phyloP scores from a whole-genome alignment of 2,113 vertebrate species.

The Sander lucioperca region DNA sequence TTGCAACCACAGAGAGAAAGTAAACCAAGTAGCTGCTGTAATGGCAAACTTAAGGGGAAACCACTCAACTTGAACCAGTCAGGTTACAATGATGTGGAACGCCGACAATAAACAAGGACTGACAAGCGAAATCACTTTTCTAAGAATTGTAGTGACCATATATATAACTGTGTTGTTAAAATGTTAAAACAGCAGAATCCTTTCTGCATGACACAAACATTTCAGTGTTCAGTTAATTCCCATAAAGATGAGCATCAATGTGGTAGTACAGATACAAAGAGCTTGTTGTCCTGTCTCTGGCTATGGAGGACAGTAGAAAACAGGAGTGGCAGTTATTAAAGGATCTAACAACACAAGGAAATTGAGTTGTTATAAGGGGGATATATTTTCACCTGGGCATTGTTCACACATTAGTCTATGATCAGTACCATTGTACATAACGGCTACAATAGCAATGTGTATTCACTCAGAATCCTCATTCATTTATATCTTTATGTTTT shows the following conservation, averaged over 20 bases:
- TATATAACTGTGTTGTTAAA: not conserved
- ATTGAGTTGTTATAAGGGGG: not conserved
- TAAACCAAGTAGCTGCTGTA: not conserved
- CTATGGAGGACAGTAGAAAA: not conserved
- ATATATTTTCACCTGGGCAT: not conserved
- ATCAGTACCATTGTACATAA: not conserved
- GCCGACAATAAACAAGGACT: not conserved
- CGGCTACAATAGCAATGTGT: too few species aligned
- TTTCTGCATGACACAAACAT: not conserved
- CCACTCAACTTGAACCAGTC: not conserved
- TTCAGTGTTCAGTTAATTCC: not conserved
- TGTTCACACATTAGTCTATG: not conserved
- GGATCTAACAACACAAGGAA: not conserved
- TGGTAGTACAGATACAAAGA: conserved; percentile 1
- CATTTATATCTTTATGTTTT: too few species aligned
- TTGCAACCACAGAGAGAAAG: not conserved
- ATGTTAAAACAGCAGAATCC: not conserved
- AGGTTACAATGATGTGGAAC: not conserved
- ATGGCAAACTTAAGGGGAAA: not conserved
- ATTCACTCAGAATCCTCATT: too few species aligned
- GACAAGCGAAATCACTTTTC: not conserved
- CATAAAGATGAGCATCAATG: not conserved
- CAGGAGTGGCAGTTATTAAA: not conserved
- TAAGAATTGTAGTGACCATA: not conserved
- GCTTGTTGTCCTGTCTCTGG: not conserved